A percentile compares a stretch with the other conserved stretches of the same genome.
phyloP scores from a whole-genome alignment of 2,888 invertebrate species.

The Rugalucina vietnamica region DNA sequence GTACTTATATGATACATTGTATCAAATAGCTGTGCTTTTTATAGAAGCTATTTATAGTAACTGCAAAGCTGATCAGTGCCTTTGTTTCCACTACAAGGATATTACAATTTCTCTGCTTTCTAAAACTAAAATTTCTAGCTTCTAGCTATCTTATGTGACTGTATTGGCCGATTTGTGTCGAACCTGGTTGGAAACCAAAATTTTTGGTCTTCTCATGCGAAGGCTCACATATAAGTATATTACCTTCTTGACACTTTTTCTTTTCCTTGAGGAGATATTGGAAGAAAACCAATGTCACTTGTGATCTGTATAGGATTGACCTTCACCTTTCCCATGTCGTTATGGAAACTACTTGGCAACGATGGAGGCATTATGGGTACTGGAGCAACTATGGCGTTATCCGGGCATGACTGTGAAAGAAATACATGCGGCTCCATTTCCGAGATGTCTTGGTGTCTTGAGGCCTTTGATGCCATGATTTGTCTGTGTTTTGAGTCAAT shows the following conservation, averaged over 20 bases:
- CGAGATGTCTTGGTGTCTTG: slow-evolving; percentile 44
- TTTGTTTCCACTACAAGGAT: no score
- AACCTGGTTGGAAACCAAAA: no score
- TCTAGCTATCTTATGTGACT: no score
- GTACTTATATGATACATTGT: no score
- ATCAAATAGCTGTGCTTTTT: no score
- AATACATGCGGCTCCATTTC: slow-evolving; percentile 81
- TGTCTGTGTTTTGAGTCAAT: slow-evolving; percentile 92
- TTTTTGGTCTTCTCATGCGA: no score
- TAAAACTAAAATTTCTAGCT: no score
- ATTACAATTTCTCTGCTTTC: no score
- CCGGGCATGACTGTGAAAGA: slow-evolving; percentile 92
- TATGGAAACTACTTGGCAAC: slow-evolving; percentile 78
- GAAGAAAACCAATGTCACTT: not conserved
- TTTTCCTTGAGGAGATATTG: not conserved
- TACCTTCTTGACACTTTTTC: not conserved
- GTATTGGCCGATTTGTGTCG: no score
- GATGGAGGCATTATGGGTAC: slow-evolving; percentile 86
- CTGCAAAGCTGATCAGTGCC: no score
- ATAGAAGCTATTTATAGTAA: no score
- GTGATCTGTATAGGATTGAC: not conserved
- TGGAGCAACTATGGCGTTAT: slow-evolving; percentile 78
- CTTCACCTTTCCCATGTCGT: slow-evolving; percentile 43
- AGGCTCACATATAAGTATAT: no score
- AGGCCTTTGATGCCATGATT: slow-evolving; percentile 87